Conservation (phyloP, 2,113 vertebrate species). For the Xenopus borealis region DNA sequence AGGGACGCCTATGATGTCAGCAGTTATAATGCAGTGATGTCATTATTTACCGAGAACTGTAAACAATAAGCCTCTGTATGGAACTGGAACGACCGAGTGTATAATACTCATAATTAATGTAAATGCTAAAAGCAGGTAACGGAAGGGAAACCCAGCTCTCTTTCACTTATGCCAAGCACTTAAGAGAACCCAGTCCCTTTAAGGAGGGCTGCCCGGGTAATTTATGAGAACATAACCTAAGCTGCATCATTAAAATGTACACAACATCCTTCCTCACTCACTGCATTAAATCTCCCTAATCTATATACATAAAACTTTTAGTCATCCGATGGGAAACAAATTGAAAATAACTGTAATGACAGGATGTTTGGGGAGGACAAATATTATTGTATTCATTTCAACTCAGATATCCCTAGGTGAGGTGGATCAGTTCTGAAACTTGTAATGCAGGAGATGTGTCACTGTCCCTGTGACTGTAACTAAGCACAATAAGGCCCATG, state of each 20-base stretch:
- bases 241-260: neutral
- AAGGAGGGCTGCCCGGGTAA: neutral
- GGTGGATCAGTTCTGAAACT: neutral
- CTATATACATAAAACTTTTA: conserved; percentile 1
- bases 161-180: neutral
- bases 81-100: too few species aligned
- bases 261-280: neutral
- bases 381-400: conserved; percentile 6
- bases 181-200: neutral
- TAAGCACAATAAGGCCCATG: too few species aligned
- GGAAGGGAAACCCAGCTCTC: neutral
- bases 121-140: too few species aligned
- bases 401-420: neutral
- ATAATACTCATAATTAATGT: too few species aligned
- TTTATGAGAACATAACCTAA: neutral
- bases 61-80: too few species aligned
- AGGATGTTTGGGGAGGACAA: neutral
- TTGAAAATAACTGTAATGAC: conserved; percentile 2
- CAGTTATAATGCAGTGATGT: too few species aligned
- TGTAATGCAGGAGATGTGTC: neutral
- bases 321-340: neutral
- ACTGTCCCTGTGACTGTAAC: neutral
- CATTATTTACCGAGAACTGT: too few species aligned
- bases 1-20: too few species aligned
- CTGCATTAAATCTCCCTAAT: neutral